Evolutionary conservation across 2,888 invertebrate species (phyloP).

Genomic region (Neoascia interrupta): DNA sequence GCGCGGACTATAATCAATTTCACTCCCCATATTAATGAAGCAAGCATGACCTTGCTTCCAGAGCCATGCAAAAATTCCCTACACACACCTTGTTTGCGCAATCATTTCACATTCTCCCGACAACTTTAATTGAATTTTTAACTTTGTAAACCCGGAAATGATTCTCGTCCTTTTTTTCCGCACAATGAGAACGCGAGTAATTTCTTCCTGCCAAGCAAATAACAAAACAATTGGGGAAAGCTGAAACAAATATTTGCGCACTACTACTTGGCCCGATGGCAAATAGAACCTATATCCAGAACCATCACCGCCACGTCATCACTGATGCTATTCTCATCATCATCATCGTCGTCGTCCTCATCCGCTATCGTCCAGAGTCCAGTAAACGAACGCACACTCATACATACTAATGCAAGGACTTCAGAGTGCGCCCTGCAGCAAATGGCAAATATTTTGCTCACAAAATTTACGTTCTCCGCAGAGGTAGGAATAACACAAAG

Average conservation of each 20-base stretch:
- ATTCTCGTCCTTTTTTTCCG: conserved; percentile 41
- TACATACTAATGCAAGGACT: conserved; percentile 19
- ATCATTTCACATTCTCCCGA: no score
- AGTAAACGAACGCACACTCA: conserved; percentile 29
- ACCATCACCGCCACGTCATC: conserved; percentile 20
- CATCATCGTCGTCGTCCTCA: conserved; percentile 1
- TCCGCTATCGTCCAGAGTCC: conserved; percentile 1
- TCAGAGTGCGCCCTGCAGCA: conserved; percentile 49
- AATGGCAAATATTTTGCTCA: conserved; percentile 62
- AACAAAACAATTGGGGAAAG: conserved; percentile 54
- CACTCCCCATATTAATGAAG: no score
- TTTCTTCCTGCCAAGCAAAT: conserved; percentile 25
- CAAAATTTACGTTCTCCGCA: conserved; percentile 64
- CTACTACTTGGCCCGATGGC: conserved; percentile 36
- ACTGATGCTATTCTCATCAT: conserved; percentile 32
- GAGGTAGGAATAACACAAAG: conserved; percentile 68
- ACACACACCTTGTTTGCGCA: no score
- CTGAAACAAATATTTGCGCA: conserved; percentile 62
- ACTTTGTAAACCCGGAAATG: conserved; percentile 31
- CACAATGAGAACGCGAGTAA: conserved; percentile 22
- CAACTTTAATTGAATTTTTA: conserved; percentile 52
- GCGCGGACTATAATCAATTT: no score
- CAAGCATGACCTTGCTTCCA: no score
- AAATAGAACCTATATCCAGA: conserved; percentile 42
- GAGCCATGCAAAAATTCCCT: no score